phyloP scores from a whole-genome alignment of 2,113 vertebrate genomes.

The Chelonoidis abingdonii region DNA sequence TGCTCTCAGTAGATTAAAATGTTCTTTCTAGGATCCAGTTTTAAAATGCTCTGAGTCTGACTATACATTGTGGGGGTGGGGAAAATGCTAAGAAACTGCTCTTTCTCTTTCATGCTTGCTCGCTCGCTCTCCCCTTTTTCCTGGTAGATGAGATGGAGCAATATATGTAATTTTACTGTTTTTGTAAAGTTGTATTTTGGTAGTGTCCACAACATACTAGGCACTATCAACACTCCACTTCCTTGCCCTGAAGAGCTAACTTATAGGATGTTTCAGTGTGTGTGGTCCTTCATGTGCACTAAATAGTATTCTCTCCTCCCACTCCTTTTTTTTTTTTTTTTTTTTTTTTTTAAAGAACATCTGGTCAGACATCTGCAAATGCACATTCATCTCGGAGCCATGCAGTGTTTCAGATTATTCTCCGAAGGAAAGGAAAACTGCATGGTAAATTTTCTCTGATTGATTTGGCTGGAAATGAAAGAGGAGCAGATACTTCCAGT shows the following conservation, averaged over 20 bases:
- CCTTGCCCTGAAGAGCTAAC: rapidly evolving
- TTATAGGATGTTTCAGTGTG: not conserved
- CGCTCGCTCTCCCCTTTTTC: not conserved
- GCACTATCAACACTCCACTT: not conserved
- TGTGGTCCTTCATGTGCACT: not conserved
- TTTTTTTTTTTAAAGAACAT: conserved; percentile 85
- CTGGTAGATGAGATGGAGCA: not conserved
- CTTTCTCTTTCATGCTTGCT: not conserved
- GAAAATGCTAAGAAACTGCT: not conserved
- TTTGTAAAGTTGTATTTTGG: not conserved
- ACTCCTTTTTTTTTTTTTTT: not conserved
- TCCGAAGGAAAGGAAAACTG: conserved; percentile 93
- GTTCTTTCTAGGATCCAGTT: not conserved
- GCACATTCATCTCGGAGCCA: conserved; percentile 98
- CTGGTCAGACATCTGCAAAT: conserved; percentile 96
- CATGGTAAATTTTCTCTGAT: conserved; percentile 99
- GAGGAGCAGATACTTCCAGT: conserved; percentile 96
- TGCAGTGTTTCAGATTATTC: conserved; percentile 98
- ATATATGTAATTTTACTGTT: not conserved
- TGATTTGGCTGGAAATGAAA: conserved; percentile 97
- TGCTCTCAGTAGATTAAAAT: not conserved
- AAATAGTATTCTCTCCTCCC: not conserved
- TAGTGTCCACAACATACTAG: not conserved
- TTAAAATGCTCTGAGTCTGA: not conserved
- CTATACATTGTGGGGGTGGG: not conserved